phyloP scores from a whole-genome alignment of 2,888 invertebrate genomes.

The Leucophenga maculata region DNA sequence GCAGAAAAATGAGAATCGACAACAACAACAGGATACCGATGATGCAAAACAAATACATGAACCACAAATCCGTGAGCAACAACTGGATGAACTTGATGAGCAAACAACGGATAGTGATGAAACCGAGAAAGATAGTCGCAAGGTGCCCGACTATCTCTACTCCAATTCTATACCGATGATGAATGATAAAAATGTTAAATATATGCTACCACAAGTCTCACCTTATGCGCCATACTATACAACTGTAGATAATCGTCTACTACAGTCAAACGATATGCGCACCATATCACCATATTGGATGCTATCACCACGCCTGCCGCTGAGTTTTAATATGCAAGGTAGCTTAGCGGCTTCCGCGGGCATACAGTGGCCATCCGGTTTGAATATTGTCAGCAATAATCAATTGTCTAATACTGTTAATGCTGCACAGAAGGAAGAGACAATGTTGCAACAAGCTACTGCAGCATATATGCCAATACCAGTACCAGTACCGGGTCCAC shows the following conservation, averaged over 20 bases:
- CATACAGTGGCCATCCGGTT: conserved; percentile 41
- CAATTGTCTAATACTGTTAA: conserved; percentile 12
- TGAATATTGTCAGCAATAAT: conserved; percentile 38
- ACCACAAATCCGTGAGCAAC: conserved; percentile 46
- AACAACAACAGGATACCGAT: conserved; percentile 2
- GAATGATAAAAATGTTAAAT: conserved; percentile 57
- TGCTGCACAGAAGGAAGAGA: conserved; percentile 48
- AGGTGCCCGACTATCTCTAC: conserved; percentile 65
- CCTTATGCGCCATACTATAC: conserved; percentile 53
- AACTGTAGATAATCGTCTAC: conserved; percentile 41
- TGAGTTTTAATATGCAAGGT: conserved; percentile 62
- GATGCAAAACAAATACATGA: conserved; percentile 41
- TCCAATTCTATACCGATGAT: conserved; percentile 59
- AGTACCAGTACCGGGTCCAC: conserved; percentile 49
- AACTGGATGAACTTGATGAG: conserved; percentile 26
- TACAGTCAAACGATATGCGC: conserved; percentile 33
- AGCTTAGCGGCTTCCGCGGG: conserved; percentile 43
- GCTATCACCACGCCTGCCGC: conserved; percentile 50
- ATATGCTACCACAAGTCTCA: conserved; percentile 56
- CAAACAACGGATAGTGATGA: conserved; percentile 26
- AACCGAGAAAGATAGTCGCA: conserved; percentile 54
- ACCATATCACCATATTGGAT: conserved; percentile 43
- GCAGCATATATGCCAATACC: conserved; percentile 38
- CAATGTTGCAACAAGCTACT: not conserved
- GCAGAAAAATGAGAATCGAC: conserved; percentile 44